phyloP scores from a whole-genome alignment of 2,797 vertebrate species.

The Dallia pectoralis region DNA sequence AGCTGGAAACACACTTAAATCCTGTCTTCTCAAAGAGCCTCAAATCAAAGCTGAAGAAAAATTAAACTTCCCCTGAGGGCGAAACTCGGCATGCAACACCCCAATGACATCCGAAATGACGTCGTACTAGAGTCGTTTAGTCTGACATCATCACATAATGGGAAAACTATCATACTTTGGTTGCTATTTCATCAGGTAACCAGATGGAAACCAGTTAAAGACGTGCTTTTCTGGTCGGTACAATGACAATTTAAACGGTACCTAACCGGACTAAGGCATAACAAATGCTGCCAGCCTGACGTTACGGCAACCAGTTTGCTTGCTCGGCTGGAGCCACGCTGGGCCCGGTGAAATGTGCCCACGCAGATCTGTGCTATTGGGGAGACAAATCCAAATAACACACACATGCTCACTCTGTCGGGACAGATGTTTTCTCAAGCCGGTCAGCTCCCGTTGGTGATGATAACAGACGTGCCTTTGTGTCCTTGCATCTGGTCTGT shows the following conservation, averaged over 20 bases:
- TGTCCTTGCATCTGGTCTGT: slow-evolving; percentile 91
- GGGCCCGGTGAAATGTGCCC: slow-evolving; percentile 41
- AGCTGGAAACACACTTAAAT: slow-evolving; percentile 20
- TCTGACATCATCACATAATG: background rate
- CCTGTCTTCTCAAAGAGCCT: slow-evolving; percentile 28
- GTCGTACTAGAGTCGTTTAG: background rate
- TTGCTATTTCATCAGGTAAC: background rate
- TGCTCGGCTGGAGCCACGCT: background rate
- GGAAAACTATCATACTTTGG: background rate
- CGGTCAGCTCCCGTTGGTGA: slow-evolving; percentile 95
- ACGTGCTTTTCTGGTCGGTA: background rate
- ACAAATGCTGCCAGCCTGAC: background rate
- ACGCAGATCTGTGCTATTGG: slow-evolving; percentile 47
- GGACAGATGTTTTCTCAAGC: slow-evolving; percentile 61
- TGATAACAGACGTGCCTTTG: slow-evolving; percentile 94
- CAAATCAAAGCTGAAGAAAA: background rate
- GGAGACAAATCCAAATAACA: slow-evolving; percentile 24
- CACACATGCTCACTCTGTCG: slow-evolving; percentile 47
- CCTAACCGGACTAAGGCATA: background rate
- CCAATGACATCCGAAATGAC: background rate
- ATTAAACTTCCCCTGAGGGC: background rate
- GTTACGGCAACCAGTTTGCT: background rate
- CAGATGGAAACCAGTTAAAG: background rate
- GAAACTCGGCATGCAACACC: background rate
- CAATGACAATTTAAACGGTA: background rate